A percentile compares a stretch with the other conserved stretches of the same genome.
phyloP scores from a whole-genome alignment of 1,140 invertebrate genomes.

The Melipona quadrifasciata region DNA sequence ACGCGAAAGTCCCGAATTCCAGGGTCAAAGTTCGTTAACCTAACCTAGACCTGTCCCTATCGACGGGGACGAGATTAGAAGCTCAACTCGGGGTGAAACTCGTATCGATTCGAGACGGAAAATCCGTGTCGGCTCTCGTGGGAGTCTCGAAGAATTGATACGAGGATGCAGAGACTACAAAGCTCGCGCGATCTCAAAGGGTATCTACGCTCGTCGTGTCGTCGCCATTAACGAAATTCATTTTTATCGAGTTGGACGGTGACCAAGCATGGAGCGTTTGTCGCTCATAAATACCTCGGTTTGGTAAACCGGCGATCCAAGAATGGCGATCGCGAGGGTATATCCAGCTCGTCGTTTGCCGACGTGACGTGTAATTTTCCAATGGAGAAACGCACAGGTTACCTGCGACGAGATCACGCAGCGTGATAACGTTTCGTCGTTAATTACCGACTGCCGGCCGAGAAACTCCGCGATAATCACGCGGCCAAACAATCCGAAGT shows the following conservation, averaged over 20 bases:
- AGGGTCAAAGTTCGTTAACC: background rate
- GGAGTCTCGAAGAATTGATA: constrained; percentile 16
- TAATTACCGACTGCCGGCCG: constrained; percentile 39
- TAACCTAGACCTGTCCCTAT: background rate
- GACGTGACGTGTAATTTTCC: constrained; percentile 13
- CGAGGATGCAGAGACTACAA: background rate
- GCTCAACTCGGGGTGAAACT: background rate
- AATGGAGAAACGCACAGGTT: background rate
- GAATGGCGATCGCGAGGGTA: background rate
- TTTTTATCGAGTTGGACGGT: constrained; percentile 29
- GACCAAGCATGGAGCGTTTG: background rate
- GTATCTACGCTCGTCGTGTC: background rate
- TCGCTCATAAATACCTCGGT: background rate
- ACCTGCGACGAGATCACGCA: constrained; percentile 16
- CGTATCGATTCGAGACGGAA: background rate
- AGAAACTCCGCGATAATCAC: constrained; percentile 49
- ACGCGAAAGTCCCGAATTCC: background rate
- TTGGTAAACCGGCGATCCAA: background rate
- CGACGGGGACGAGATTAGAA: background rate
- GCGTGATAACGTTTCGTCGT: constrained; percentile 40
- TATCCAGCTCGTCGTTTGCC: background rate
- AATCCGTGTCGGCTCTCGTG: constrained; percentile 16
- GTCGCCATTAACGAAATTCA: constrained; percentile 30
- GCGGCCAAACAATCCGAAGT: constrained; percentile 50
- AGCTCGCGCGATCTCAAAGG: background rate